phyloP scores from a whole-genome alignment of 2,888 invertebrate genomes.

The Tetragnatha montana region DNA sequence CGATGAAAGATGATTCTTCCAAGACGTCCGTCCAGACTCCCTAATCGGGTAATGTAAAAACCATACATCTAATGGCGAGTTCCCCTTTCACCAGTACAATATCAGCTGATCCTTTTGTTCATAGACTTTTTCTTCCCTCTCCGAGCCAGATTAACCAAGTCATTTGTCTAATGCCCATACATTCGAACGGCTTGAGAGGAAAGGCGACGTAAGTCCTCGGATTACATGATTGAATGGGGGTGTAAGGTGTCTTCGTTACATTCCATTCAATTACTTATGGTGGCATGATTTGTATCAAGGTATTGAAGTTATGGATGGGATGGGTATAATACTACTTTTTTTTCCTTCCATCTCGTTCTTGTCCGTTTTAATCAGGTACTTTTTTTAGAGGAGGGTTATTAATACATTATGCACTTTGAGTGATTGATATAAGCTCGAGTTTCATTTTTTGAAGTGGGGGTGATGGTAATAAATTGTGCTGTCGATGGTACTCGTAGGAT shows the following conservation, averaged over 20 bases:
- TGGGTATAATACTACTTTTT: not conserved
- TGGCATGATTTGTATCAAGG: not conserved
- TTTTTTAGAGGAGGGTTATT: no score
- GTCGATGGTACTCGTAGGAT: no score
- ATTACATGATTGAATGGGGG: not conserved
- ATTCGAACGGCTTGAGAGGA: not conserved
- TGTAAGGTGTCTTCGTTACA: not conserved
- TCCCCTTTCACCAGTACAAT: slow-evolving; percentile 10
- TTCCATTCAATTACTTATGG: not conserved
- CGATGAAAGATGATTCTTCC: slow-evolving; percentile 52
- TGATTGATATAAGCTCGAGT: no score
- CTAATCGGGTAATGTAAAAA: slow-evolving; percentile 67
- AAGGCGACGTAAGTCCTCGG: not conserved
- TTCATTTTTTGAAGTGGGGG: no score
- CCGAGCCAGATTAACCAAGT: slow-evolving; percentile 45
- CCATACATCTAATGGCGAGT: slow-evolving; percentile 58
- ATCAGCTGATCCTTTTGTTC: slow-evolving; percentile 35
- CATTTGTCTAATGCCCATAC: slow-evolving; percentile 49
- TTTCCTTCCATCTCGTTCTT: no score
- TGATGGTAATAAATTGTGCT: no score
- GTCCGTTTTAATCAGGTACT: no score
- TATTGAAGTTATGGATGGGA: not conserved
- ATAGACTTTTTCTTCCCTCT: not conserved
- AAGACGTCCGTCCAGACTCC: slow-evolving; percentile 35
- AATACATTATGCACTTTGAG: no score